A percentile compares a stretch with the other conserved stretches of the same genome.
These are phyloP conservation scores for Eudorcas thomsonii DNA, from an alignment of 2,113 vertebrate species.

Conservation along the genomic window DNA sequence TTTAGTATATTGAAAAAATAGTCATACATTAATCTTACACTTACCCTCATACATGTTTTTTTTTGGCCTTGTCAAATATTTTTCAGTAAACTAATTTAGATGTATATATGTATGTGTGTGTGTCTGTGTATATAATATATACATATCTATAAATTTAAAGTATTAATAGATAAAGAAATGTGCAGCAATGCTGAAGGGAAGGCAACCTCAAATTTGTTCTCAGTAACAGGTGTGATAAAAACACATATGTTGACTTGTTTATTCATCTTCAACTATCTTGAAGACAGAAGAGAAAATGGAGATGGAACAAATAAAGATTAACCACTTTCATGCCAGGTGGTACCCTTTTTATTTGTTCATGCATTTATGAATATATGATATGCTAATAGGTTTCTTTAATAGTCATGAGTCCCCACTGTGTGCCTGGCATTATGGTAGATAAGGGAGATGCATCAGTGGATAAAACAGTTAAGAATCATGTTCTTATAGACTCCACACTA, in stretches of 20 bases:
- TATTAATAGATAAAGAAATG: background rate
- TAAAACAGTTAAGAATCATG: background rate
- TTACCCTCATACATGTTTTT: background rate
- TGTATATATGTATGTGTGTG: background rate
- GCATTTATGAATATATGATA: background rate
- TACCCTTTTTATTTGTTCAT: background rate
- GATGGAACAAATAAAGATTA: background rate
- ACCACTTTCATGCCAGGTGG: background rate
- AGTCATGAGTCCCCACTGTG: background rate
- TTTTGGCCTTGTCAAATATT: background rate
- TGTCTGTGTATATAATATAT: rapidly evolving
- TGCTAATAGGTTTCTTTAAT: background rate
- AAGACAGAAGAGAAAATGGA: background rate
- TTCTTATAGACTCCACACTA: background rate
- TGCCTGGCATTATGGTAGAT: background rate
- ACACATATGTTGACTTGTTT: background rate
- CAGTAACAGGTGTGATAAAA: background rate
- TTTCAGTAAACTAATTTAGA: background rate
- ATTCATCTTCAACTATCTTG: background rate
- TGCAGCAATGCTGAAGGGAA: background rate
- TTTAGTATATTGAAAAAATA: background rate
- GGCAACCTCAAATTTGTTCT: background rate
- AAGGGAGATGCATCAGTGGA: background rate
- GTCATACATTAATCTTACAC: background rate
- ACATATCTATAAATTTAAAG: background rate